phyloP scores from a whole-genome alignment of 2,113 vertebrate genomes.

The Holacanthus passer region DNA sequence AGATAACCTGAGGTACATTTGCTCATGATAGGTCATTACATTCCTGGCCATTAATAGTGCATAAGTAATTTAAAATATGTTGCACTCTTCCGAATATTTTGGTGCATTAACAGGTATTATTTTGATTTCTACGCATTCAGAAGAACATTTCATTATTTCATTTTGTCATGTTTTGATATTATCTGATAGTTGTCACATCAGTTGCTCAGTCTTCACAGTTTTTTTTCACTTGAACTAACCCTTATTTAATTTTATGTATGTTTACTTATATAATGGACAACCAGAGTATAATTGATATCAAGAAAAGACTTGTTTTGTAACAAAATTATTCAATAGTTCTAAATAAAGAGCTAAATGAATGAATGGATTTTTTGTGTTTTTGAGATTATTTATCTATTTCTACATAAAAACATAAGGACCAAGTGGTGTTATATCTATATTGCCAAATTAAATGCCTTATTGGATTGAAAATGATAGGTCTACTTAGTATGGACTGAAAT shows the following conservation, averaged over 20 bases:
- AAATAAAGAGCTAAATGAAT: conserved; percentile 75
- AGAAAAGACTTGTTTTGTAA: conserved; percentile 62
- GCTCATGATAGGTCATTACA: neutral
- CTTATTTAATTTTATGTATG: conserved; percentile 73
- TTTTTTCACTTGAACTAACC: conserved; percentile 65
- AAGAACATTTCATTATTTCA: conserved; percentile 37
- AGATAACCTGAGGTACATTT: conserved; percentile 12
- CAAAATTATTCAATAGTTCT: conserved; percentile 62
- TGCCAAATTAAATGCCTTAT: neutral
- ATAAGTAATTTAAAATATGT: neutral
- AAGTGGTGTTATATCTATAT: neutral
- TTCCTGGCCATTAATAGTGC: neutral
- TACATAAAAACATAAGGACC: neutral
- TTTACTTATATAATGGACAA: conserved; percentile 53
- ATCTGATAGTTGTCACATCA: conserved; percentile 9
- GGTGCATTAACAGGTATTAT: conserved; percentile 28
- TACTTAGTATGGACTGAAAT: neutral
- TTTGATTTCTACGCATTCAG: neutral
- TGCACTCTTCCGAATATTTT: neutral
- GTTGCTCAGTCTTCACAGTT: neutral
- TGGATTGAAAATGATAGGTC: neutral
- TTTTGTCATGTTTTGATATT: conserved; percentile 41
- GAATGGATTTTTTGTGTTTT: neutral
- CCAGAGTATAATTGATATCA: conserved; percentile 56
- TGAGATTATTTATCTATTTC: neutral